Conservation (phyloP, 2,113 vertebrate species). For the Philantomba maxwellii region DNA sequence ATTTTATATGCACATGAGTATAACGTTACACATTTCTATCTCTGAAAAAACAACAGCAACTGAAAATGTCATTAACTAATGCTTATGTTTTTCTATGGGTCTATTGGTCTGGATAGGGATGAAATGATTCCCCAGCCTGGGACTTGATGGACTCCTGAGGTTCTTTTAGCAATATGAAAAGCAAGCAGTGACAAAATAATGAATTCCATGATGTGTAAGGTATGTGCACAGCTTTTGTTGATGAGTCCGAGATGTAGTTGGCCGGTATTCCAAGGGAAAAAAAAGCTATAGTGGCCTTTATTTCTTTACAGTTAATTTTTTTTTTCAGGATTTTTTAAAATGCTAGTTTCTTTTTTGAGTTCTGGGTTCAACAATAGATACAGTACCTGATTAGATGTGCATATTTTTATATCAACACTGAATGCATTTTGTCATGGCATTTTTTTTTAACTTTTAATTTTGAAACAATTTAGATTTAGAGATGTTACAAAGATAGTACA, state of each 20-base stretch:
- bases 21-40: not conserved
- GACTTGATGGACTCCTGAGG: not conserved
- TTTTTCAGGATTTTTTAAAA: not conserved
- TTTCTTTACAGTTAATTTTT: not conserved
- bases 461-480: not conserved
- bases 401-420: not conserved
- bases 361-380: not conserved
- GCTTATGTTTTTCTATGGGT: not conserved
- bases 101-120: not conserved
- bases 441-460: not conserved
- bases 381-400: not conserved
- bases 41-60: not conserved
- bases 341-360: not conserved
- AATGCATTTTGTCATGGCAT: not conserved
- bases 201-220: not conserved
- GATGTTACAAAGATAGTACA: not conserved
- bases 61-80: not conserved
- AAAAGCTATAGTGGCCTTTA: not conserved
- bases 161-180: conserved; percentile 5
- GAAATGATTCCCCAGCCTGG: not conserved
- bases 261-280: not conserved
- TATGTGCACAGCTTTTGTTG: not conserved
- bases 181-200: not conserved
- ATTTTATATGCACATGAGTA: not conserved
- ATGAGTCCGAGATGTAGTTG: not conserved